Evolutionary conservation across 2,113 vertebrate genomes (phyloP), one percentile per base, ranked within the genome.

Genomic region (Pipra filicauda): DNA sequence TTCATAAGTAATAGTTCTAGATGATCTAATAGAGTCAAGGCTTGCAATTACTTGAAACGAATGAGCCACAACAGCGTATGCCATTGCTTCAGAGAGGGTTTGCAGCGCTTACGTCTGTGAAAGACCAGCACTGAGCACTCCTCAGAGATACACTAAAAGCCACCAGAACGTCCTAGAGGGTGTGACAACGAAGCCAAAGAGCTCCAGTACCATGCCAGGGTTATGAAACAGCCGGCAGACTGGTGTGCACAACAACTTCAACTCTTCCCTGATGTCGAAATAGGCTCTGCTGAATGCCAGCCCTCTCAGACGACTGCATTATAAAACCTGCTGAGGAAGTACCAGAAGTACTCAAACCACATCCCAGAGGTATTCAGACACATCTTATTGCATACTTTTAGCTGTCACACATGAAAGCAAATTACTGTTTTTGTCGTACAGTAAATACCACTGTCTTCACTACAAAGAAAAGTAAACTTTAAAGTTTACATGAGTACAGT

Each of bases 361-460:
- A 64, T 97, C 97, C 94, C 94, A 69, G 69, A 91, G 96, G 97
- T 96, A 96, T 97, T 95, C 78, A 87, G 54, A 95, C 79, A 89
- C 37, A 57, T 93, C 90, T 96, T 96, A 77, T n/a, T 55, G 76
- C 48, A 61, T 97, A 97, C 97, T 97, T 98, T 97, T 96, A 96
- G 96, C 93, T 93, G 85, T 95, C 66, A 93, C 26, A 85, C 86
- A 95, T 67, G 91, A 89, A 88, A 93, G 83, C 85, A 96, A 96
- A 52, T 43, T 79, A 59, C 74, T 95, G 73, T 17, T 94, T 97
- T 92, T 96, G 91, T 92, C 90, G 70, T 95, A 95, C 62, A 30
- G 85, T 88, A 97, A 97, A 97, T 90, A 95, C 59, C 94, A 94
- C 66, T 15, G 51, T 84, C 61, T 91, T 80, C 46, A 54, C n/a